Evolutionary conservation across 2,888 invertebrate species (phyloP).

Genomic region (Erannis defoliaria): DNA sequence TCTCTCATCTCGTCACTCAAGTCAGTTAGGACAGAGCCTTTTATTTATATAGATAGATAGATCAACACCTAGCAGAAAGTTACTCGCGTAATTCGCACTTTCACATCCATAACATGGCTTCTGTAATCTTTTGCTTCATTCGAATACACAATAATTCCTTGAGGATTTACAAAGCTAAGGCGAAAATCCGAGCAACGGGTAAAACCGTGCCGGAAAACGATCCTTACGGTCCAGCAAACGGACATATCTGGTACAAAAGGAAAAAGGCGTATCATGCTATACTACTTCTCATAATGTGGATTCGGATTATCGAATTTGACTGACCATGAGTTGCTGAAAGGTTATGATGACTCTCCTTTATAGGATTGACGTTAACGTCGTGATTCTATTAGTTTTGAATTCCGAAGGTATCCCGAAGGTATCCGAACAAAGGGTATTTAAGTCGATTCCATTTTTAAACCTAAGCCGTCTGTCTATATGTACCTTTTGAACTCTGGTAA

Average conservation of each 20-base stretch:
- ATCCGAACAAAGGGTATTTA: too few relatives aligned
- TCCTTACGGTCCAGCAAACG: slow-evolving; percentile 28
- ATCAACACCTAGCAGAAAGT: too few relatives aligned
- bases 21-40: too few relatives aligned
- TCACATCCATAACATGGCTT: neutral
- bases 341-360: neutral
- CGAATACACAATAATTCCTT: slow-evolving; percentile 36
- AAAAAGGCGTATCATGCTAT: slow-evolving; percentile 17
- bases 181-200: slow-evolving; percentile 33
- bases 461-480: too few relatives aligned
- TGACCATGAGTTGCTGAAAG: slow-evolving; percentile 2
- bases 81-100: too few relatives aligned
- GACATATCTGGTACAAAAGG: slow-evolving; percentile 17
- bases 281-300: slow-evolving; percentile 2
- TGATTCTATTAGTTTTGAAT: too few relatives aligned
- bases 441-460: too few relatives aligned
- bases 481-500: too few relatives aligned
- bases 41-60: too few relatives aligned
- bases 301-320: neutral
- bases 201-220: slow-evolving; percentile 37
- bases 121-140: slow-evolving; percentile 18
- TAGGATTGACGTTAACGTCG: too few relatives aligned
- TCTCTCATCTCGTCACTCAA: too few relatives aligned
- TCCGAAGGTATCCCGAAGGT: too few relatives aligned
- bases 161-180: slow-evolving; percentile 33